Evolutionary conservation across 2,797 vertebrate species (phyloP).

Genomic region (Aselliscus stoliczkanus): DNA sequence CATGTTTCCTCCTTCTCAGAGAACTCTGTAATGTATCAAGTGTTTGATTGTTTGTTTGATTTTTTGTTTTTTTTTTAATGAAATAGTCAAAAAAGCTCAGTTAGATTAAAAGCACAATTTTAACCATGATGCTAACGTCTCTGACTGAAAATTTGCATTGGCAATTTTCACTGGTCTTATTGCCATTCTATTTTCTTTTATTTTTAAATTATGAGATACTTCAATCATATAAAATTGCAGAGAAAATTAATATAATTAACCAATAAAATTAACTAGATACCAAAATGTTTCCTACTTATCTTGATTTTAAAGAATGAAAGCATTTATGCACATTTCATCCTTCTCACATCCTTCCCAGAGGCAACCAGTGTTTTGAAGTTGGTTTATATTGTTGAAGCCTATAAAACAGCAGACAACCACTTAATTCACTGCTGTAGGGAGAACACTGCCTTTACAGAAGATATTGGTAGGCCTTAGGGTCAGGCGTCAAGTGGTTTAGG

Average conservation of each 20-base stretch:
- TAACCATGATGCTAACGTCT: neutral
- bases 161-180: neutral
- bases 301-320: neutral
- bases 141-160: neutral
- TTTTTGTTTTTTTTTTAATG: neutral
- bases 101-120: neutral
- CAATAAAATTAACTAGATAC: neutral
- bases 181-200: neutral
- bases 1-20: neutral
- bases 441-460: neutral
- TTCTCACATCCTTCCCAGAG: neutral
- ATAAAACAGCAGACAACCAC: neutral
- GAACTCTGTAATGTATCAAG: neutral
- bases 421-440: neutral
- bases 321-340: neutral
- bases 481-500: neutral
- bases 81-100: neutral
- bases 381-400: neutral
- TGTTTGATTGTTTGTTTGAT: too few species aligned
- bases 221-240: neutral
- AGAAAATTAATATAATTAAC: neutral
- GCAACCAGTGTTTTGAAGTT: neutral
- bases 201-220: neutral
- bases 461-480: neutral
- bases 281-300: neutral